A percentile compares a stretch with the other conserved stretches of the same genome.
phyloP scores from a whole-genome alignment of 2,797 vertebrate species.

The Picus viridis region DNA sequence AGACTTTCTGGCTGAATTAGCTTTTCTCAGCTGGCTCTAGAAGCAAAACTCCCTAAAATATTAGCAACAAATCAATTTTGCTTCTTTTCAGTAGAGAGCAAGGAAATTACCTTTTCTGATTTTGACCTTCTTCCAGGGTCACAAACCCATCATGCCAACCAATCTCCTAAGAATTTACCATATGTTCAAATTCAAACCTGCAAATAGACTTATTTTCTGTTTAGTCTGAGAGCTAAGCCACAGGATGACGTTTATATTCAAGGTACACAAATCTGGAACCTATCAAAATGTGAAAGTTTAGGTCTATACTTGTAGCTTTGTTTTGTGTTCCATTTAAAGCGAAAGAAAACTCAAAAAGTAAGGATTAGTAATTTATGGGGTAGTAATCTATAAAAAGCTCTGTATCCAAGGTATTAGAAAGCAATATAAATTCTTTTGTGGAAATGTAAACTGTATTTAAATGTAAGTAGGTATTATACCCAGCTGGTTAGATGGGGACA shows the following conservation, averaged over 20 bases:
- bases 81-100: constrained; percentile 19
- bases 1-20: neutral
- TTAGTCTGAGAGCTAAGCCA: constrained; percentile 36
- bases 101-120: constrained; percentile 50
- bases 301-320: neutral
- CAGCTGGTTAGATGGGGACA: constrained; percentile 45
- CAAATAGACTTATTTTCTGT: constrained; percentile 21
- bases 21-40: constrained; percentile 18
- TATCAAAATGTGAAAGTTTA: constrained; percentile 19
- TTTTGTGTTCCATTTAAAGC: constrained; percentile 30
- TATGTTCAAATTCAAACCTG: constrained; percentile 17
- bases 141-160: constrained; percentile 17
- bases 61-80: constrained; percentile 44
- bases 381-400: constrained; percentile 47
- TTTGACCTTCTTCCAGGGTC: constrained; percentile 8
- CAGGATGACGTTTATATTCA: constrained; percentile 5
- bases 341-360: constrained; percentile 33
- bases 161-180: constrained; percentile 38
- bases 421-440: constrained; percentile 65
- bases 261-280: constrained; percentile 31
- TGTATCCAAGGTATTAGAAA: constrained; percentile 52
- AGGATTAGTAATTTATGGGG: constrained; percentile 7
- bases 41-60: constrained; percentile 41
- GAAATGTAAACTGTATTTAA: constrained; percentile 48
- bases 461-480: constrained; percentile 34